Conservation (phyloP, 2,113 vertebrate species). For the Bothrops jararaca region DNA sequence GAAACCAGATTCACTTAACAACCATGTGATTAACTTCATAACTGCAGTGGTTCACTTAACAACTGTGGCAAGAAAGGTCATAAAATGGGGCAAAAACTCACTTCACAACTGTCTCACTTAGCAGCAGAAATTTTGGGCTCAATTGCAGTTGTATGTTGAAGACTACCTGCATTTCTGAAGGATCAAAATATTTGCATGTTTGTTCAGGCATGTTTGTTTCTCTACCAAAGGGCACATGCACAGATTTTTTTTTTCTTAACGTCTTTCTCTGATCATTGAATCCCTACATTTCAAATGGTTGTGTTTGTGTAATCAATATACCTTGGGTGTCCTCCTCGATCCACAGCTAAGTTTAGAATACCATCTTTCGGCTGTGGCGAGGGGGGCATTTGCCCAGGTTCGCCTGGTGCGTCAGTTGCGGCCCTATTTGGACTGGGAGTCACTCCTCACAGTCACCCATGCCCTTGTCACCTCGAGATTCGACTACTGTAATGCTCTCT, state of each 20-base stretch:
- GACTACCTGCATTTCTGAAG: neutral
- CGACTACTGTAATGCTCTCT: too few species aligned
- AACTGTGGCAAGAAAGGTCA: neutral
- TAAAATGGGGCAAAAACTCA: neutral
- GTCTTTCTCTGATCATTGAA: neutral
- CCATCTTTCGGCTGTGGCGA: too few species aligned
- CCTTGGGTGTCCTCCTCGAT: too few species aligned
- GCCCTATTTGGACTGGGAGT: too few species aligned
- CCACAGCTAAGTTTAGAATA: too few species aligned
- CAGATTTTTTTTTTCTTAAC: neutral
- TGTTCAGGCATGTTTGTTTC: neutral
- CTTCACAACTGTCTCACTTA: too few species aligned
- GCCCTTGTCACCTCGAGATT: too few species aligned
- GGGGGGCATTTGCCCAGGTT: too few species aligned
- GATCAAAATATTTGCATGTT: neutral
- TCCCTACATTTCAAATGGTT: neutral
- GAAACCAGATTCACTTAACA: neutral
- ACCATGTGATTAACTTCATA: neutral
- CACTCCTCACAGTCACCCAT: too few species aligned
- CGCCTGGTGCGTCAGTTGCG: too few species aligned
- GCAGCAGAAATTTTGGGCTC: neutral
- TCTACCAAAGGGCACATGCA: neutral
- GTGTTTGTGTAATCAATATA: constrained; percentile 31
- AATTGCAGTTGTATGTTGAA: neutral
- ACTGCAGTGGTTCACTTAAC: neutral